A percentile compares a stretch with the other conserved stretches of the same genome.
Evolutionary conservation across 2,888 invertebrate genomes (phyloP).

Genomic region (Macrosoma leucophasiata): DNA sequence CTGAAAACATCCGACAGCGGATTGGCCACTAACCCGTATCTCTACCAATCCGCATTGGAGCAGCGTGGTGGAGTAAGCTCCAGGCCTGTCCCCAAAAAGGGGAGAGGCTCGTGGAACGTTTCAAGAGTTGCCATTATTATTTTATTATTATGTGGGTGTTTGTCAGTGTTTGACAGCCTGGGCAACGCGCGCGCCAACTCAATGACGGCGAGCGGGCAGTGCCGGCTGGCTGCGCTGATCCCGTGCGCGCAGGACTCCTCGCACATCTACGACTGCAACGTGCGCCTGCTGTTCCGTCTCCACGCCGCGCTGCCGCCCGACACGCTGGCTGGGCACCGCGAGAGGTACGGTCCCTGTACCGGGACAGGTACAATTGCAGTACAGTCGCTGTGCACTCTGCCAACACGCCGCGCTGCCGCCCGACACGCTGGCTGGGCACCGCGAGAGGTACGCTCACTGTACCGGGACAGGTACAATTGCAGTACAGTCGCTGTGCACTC

Average conservation of each 20-base stretch:
- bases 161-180: slow-evolving; percentile 91
- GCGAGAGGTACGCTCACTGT: slow-evolving; percentile 78
- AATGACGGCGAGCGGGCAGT: slow-evolving; percentile 98
- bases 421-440: slow-evolving; percentile 92
- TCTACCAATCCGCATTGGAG: too few species aligned
- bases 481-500: too few species aligned
- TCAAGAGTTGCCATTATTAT: too few species aligned
- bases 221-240: slow-evolving; percentile 95
- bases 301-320: slow-evolving; percentile 94
- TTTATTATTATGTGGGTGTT: neutral
- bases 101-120: neutral
- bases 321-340: slow-evolving; percentile 90
- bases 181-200: slow-evolving; percentile 96
- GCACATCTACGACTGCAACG: slow-evolving; percentile 96
- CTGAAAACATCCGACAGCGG: too few species aligned
- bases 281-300: slow-evolving; percentile 95
- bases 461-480: too few species aligned
- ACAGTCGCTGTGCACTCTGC: too few species aligned
- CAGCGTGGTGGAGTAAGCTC: too few species aligned
- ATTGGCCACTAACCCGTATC: too few species aligned
- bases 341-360: slow-evolving; percentile 75
- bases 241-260: slow-evolving; percentile 96
- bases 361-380: too few species aligned
- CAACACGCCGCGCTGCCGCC: slow-evolving; percentile 93
- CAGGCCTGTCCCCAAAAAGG: too few species aligned